These are phyloP conservation scores for Drosophila nr. fundita DNA, from an alignment of 2,888 invertebrate genomes.

Conservation along the genomic window DNA sequence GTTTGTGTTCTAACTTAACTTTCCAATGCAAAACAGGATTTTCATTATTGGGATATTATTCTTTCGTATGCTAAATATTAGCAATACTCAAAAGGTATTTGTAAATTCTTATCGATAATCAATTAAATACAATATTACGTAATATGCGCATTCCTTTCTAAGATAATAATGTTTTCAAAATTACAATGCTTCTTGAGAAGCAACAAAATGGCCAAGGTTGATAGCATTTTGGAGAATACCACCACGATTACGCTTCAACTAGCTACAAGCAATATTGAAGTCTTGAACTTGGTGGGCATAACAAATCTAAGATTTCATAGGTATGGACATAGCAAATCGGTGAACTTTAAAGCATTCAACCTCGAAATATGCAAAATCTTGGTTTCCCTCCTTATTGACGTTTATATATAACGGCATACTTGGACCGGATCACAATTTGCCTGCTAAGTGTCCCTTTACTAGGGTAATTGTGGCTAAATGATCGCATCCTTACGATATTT, in stretches of 20 bases:
- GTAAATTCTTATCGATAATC: not conserved
- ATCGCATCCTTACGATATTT: not conserved
- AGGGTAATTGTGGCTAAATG: not conserved
- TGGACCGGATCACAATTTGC: not conserved
- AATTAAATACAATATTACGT: not conserved
- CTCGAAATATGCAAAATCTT: not conserved
- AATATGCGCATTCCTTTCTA: not conserved
- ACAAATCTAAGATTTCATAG: not conserved
- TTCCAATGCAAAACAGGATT: not conserved
- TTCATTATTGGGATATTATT: not conserved
- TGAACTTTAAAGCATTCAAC: not conserved
- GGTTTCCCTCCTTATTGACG: rapidly evolving
- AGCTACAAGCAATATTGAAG: not conserved
- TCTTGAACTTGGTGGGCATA: not conserved
- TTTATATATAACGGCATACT: not conserved
- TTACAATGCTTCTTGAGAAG: not conserved
- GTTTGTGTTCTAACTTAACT: not conserved
- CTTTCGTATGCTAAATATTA: not conserved
- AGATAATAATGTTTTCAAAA: not conserved
- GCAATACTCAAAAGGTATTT: constrained; percentile 6
- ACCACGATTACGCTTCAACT: rapidly evolving
- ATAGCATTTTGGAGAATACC: not conserved
- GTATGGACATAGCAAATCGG: not conserved
- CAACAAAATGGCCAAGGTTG: not conserved
- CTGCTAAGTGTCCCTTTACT: not conserved